A percentile compares a stretch with the other conserved stretches of the same genome.
These are phyloP conservation scores for Abrostola tripartita DNA, from an alignment of 2,888 invertebrate genomes.

Conservation along the genomic window DNA sequence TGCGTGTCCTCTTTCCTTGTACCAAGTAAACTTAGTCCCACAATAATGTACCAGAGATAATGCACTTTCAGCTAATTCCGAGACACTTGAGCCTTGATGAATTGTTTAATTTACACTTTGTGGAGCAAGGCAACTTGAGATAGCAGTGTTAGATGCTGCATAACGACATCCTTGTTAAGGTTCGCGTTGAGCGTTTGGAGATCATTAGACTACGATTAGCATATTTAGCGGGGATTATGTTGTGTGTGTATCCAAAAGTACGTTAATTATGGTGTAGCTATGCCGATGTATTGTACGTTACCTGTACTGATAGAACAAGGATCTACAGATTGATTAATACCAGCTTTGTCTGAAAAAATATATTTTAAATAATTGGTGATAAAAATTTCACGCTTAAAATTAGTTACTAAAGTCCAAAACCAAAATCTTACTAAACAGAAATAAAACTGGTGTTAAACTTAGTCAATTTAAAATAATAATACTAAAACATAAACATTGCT, in stretches of 20 bases:
- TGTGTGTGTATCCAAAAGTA: constrained; percentile 13
- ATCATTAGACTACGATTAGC: constrained; percentile 48
- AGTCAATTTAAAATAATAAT: too few species aligned
- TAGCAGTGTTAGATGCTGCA: constrained; percentile 48
- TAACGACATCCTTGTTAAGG: constrained; percentile 50
- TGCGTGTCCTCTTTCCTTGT: constrained; percentile 69
- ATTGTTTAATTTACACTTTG: constrained; percentile 59
- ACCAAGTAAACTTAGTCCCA: constrained; percentile 66
- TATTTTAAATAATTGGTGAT: too few species aligned
- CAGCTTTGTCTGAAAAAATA: too few species aligned
- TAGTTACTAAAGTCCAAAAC: too few species aligned
- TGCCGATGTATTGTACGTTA: background rate
- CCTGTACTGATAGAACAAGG: background rate
- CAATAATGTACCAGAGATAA: constrained; percentile 62
- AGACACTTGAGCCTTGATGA: constrained; percentile 63
- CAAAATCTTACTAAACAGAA: too few species aligned
- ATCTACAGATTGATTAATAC: too few species aligned
- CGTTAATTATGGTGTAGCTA: background rate
- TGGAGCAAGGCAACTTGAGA: constrained; percentile 42
- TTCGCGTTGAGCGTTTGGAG: constrained; percentile 33
- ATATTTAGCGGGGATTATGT: constrained; percentile 26
- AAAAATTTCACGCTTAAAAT: too few species aligned
- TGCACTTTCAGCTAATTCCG: constrained; percentile 63
- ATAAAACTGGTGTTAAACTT: too few species aligned
- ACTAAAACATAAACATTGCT: background rate